Evolutionary conservation across 1,140 invertebrate genomes (phyloP).

Genomic region (Ericerus pela): DNA sequence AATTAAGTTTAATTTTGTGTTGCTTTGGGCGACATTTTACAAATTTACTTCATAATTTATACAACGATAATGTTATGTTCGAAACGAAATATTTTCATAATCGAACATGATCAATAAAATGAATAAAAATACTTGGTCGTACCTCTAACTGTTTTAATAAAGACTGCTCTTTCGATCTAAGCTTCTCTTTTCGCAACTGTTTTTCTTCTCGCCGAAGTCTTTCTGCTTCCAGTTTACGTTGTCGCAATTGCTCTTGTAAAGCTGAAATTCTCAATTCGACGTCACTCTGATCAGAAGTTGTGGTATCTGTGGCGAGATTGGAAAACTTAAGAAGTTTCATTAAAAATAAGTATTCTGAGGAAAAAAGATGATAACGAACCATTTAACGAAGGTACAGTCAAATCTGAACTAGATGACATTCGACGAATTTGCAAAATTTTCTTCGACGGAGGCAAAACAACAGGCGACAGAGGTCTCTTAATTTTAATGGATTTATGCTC

Average conservation of each 20-base stretch:
- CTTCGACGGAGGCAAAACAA: background rate
- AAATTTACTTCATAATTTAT: no score
- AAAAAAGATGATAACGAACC: no score
- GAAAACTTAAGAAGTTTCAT: background rate
- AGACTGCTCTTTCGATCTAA: slow-evolving; percentile 36
- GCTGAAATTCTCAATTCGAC: slow-evolving; percentile 36
- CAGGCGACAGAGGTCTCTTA: background rate
- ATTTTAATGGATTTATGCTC: no score
- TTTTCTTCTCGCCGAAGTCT: slow-evolving; percentile 34
- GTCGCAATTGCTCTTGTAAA: slow-evolving; percentile 35
- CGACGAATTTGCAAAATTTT: background rate
- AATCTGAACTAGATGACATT: background rate
- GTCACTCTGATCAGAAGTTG: slow-evolving; percentile 38
- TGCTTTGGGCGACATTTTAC: no score
- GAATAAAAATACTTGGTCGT: slow-evolving; percentile 7
- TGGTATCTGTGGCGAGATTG: slow-evolving; percentile 31
- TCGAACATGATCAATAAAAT: background rate
- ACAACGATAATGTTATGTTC: no score
- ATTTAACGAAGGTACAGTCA: background rate
- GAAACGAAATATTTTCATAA: no score
- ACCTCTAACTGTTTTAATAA: slow-evolving; percentile 40
- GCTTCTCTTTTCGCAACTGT: slow-evolving; percentile 32
- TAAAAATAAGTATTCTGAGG: background rate
- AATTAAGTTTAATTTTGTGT: no score
- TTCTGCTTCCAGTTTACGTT: slow-evolving; percentile 35